Base-by-base conservation (phyloP, 2,888 invertebrate species). In the Rapana venosa region DNA sequence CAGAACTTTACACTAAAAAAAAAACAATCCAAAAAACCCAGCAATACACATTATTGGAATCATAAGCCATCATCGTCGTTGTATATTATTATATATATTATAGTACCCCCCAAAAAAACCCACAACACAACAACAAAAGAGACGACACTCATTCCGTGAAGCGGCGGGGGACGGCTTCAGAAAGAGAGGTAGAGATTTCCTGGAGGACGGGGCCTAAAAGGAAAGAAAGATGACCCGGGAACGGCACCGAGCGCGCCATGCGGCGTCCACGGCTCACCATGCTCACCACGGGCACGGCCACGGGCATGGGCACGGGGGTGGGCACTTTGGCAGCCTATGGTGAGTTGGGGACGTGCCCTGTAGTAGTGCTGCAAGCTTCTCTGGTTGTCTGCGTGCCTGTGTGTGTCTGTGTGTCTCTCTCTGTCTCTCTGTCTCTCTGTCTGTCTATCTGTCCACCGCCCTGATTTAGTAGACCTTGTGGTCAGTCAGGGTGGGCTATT, bases 271-370 rank as follows among this genome's bases (percentile, higher is more conserved):
- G 15, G 84, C 88, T 17, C 90, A 90, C 61, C 90, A 90, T 58
- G 90, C 88, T 22, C 90, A 90, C 88, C 90, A 90, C 85, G 74
- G 87, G 66, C 90, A 90, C 26, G 88, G 90, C n/a, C 90, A 90
- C n/a, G 87, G 90, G 20, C 90, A 87, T 47, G 84, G 90, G 66
- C 88, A 88, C 22, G 88, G 88, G 22, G 90, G 90, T 13, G 86
- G 90, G 32, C 90, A 90, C 77, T 90, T 90, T 47, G 90, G 90
- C 47, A 90, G 90, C 36, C 58, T 90, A 30, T 90, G 90, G 90
- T 58, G 61, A 87, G 86, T 83, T 6, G 6, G 1, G n/a, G 47
- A 26, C 47, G 4, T 47, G 47, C 47, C 47, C 47, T 5, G 47
- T 47, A n/a, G n/a, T n/a, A n/a, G 47, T 47, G 8, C 47, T 32